Base-by-base conservation (phyloP, 2,888 invertebrate genomes). In the Leptopilina myrica region DNA sequence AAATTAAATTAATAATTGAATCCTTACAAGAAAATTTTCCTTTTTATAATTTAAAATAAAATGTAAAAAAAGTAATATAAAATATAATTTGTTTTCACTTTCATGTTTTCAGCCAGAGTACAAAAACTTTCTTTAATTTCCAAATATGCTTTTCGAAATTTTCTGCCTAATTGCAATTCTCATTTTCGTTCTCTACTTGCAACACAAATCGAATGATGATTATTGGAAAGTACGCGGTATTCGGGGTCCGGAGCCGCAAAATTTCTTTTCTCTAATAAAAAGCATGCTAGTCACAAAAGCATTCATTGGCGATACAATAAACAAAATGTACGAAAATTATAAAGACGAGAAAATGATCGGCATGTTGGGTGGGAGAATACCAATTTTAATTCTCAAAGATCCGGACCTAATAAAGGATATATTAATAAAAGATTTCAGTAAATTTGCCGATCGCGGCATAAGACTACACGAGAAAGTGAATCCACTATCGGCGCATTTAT, bases 181-280 rank as follows among this genome's bases (percentile, higher is more conserved):
- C 20, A 15, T 62, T 7, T n/a, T 62, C 0, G 2, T 62, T 9
- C 20, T 62, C 9, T 9, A 62, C n/a, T 62, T 0, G 5, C 20
- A 62, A n/a, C 9, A 62, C 20, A 62, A 62, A 20, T 20, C 62
- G n/a, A 62, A 62, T 3, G 9, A 90, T 80, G 87, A 89, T 66
- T 92, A 91, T 82, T 93, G 93, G 93, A 89, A 90, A 80, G 87
- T 85, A 1, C 89, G 88, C 20, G 89, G 90, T 7, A 88, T 93
- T 2, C 86, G 87, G 1, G 92, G 90, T 14, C 92, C 92, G 0
- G 82, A 85, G 75, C 92, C 93, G 0, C 80, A 73, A 7, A 64
- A 88, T 0, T 79, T 91, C 0, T 86, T 89, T 7, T 93, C 93
- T 0, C 92, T 90, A 78, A 85, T 90, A 43, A 89, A 90, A 2